phyloP scores from a whole-genome alignment of 1,140 invertebrate genomes.

The Nymphalis io region DNA sequence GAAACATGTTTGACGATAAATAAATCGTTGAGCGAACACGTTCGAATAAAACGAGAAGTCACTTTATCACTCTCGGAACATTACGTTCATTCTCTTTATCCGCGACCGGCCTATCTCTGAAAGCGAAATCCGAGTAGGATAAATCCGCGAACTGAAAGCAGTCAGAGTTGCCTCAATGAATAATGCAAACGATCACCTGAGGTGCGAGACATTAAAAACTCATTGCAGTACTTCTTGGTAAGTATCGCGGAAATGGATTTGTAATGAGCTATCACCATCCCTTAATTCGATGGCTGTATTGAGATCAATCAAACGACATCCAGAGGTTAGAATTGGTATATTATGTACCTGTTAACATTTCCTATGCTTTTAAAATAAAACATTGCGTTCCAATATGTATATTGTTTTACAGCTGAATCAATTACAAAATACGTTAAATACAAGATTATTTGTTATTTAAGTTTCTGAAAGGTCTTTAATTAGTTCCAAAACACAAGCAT shows the following conservation, averaged over 20 bases:
- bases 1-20: conserved; percentile 7
- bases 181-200: conserved; percentile 63
- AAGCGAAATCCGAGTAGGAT: conserved; percentile 46
- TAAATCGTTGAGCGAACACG: conserved; percentile 22
- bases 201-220: conserved; percentile 69
- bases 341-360: no score
- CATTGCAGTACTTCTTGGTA: conserved; percentile 53
- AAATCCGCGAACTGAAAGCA: conserved; percentile 47
- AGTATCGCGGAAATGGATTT: conserved; percentile 28
- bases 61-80: conserved; percentile 32
- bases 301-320: not conserved
- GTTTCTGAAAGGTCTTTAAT: no score
- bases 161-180: conserved; percentile 53
- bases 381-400: no score
- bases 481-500: no score
- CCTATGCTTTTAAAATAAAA: no score
- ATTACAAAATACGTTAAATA: no score
- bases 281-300: not conserved
- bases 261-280: conserved; percentile 27
- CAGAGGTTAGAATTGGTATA: not conserved
- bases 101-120: conserved; percentile 38
- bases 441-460: no score
- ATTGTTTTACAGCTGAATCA: no score
- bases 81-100: conserved; percentile 39
- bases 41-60: conserved; percentile 31